Evolutionary conservation across 2,113 vertebrate species (phyloP).

Genomic region (Motacilla tschutschensis): DNA sequence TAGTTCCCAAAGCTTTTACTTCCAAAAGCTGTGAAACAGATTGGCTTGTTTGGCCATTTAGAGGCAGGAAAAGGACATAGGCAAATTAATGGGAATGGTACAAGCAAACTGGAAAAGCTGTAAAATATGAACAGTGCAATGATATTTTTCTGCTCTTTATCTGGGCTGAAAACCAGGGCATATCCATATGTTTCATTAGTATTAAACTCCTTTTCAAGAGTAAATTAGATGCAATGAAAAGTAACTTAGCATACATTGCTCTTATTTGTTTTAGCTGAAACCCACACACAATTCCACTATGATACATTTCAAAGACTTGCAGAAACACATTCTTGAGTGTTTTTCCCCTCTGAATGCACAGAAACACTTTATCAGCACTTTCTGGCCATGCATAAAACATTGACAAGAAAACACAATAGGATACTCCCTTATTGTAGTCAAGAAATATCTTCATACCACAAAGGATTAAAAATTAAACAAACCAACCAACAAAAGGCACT

Average conservation of each 20-base stretch:
- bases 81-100: neutral
- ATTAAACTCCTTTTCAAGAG: neutral
- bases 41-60: neutral
- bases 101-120: neutral
- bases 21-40: neutral
- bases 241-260: neutral
- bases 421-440: neutral
- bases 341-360: neutral
- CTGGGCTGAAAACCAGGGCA: neutral
- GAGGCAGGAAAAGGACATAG: neutral
- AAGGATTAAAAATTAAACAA: neutral
- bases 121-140: neutral
- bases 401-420: neutral
- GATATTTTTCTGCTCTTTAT: neutral
- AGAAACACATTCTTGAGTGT: neutral
- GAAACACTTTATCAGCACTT: neutral
- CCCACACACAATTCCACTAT: neutral
- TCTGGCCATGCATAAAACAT: constrained; percentile 1
- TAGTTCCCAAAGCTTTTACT: neutral
- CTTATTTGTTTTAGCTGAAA: neutral
- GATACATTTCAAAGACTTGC: neutral
- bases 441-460: neutral
- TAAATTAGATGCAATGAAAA: neutral
- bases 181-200: neutral
- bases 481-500: neutral